phyloP scores from a whole-genome alignment of 2,113 vertebrate genomes.

The Petroica traversi region DNA sequence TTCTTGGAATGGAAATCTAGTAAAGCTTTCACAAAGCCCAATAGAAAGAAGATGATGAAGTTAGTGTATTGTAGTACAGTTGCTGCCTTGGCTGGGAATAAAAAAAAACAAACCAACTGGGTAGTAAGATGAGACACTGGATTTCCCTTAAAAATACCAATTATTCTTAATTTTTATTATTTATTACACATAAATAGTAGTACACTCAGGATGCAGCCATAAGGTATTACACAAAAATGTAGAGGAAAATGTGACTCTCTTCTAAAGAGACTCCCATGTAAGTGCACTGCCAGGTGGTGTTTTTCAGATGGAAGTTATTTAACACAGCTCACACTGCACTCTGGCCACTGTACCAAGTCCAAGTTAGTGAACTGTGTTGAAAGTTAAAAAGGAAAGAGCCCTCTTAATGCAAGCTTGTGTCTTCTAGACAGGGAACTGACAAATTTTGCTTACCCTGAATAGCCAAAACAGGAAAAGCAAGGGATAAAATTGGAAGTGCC shows the following conservation, averaged over 20 bases:
- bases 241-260: not conserved
- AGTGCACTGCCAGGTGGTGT: not conserved
- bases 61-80: not conserved
- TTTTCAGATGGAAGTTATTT: not conserved
- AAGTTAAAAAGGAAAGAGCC: not conserved
- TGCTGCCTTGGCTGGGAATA: not conserved
- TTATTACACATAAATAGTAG: not conserved
- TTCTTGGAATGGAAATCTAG: constrained; percentile 2
- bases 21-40: not conserved
- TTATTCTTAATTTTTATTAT: not conserved
- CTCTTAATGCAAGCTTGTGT: not conserved
- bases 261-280: not conserved
- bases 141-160: not conserved
- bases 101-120: not conserved
- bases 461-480: not conserved
- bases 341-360: not conserved
- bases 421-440: not conserved
- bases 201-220: not conserved
- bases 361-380: not conserved
- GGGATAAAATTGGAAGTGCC: not conserved
- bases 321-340: not conserved
- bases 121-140: not conserved
- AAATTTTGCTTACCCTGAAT: not conserved
- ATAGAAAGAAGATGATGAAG: not conserved
- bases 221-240: not conserved